Percentiles rank a stretch among this genome's conserved stretches.
Conservation (phyloP, 2,113 vertebrate genomes). For the Trematocara variabile region DNA sequence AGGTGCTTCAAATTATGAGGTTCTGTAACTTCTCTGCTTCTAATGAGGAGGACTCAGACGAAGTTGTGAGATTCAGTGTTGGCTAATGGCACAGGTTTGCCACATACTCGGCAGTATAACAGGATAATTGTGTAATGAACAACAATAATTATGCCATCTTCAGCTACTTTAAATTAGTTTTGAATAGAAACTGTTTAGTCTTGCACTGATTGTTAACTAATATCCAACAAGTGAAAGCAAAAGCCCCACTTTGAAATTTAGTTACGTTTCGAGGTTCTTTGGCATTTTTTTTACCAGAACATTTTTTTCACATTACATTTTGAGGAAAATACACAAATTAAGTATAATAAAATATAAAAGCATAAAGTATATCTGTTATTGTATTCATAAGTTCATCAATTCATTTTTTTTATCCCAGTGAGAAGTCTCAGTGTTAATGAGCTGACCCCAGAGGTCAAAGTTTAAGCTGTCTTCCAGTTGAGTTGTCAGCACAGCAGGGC, state of each 20-base stretch:
- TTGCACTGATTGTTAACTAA: background rate
- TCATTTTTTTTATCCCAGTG: conserved; percentile 43
- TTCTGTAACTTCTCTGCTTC: conserved; percentile 23
- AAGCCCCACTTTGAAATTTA: background rate
- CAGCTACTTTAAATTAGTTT: background rate
- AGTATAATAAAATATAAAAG: background rate
- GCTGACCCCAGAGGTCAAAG: conserved; percentile 70
- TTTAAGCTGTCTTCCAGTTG: conserved; percentile 76
- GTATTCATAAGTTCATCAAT: conserved; percentile 56
- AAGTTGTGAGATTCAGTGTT: background rate
- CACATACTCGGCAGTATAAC: background rate
- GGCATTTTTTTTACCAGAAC: background rate
- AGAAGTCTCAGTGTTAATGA: conserved; percentile 64
- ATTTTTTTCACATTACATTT: background rate
- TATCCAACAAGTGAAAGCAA: background rate
- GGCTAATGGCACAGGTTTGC: background rate
- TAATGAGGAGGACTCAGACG: background rate
- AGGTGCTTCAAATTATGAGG: conserved; percentile 27
- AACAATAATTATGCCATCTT: background rate
- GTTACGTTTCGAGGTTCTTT: background rate
- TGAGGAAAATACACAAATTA: background rate
- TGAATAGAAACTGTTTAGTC: background rate
- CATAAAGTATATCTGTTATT: conserved; percentile 19
- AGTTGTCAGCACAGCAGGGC: conserved; percentile 76
- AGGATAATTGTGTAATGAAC: background rate